Conservation (phyloP, 2,113 vertebrate genomes). For the Hassar affinis region DNA sequence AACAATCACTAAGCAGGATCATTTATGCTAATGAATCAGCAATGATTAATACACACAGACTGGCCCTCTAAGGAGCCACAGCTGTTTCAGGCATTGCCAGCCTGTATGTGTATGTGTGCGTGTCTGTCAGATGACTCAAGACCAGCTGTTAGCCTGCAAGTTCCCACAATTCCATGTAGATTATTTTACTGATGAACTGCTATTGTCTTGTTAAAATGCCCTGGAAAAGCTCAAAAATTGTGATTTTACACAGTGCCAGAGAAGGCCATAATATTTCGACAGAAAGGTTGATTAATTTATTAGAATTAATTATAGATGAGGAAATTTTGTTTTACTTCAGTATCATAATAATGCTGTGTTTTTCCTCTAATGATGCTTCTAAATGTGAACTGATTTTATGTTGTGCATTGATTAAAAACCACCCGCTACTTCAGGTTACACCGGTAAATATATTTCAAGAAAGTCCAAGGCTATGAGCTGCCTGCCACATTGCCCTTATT, state of each 20-base stretch:
- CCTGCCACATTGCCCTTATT: conserved; percentile 60
- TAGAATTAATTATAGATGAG: background rate
- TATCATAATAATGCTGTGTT: background rate
- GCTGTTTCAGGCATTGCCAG: conserved; percentile 94
- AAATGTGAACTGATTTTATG: background rate
- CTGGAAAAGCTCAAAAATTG: background rate
- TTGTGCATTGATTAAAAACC: background rate
- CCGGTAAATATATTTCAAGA: conserved; percentile 52
- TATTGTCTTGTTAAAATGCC: background rate
- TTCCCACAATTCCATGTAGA: conserved; percentile 65
- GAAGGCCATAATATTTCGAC: background rate
- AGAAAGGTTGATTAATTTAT: background rate
- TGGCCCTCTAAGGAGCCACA: conserved; percentile 95
- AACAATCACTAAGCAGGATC: conserved; percentile 90
- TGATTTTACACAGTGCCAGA: background rate
- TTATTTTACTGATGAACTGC: background rate
- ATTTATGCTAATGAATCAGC: conserved; percentile 99
- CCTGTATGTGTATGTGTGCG: conserved; percentile 77
- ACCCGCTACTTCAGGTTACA: background rate
- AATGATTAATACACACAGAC: conserved; percentile 98
- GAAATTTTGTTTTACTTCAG: background rate
- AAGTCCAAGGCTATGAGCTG: conserved; percentile 80
- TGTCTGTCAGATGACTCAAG: conserved; percentile 76
- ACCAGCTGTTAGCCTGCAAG: conserved; percentile 72
- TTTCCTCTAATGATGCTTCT: background rate